phyloP scores from a whole-genome alignment of 2,888 invertebrate species.

The Dilophus febrilis region DNA sequence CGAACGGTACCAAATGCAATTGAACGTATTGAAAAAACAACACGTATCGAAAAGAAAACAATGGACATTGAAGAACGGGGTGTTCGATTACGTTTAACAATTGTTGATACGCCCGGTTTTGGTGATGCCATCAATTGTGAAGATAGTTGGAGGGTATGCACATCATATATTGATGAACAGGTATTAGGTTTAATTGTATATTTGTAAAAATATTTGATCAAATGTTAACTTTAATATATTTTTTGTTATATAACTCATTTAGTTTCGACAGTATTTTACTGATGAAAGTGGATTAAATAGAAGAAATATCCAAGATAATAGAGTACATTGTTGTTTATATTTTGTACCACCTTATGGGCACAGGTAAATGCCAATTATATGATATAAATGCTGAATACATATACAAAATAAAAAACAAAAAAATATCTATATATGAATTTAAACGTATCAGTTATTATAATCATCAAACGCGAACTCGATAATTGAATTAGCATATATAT shows the following conservation, averaged over 20 bases:
- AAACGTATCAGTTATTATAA: too few relatives aligned
- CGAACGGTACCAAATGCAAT: slow-evolving; percentile 44
- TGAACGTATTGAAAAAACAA: slow-evolving; percentile 52
- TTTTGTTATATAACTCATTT: slow-evolving; percentile 1
- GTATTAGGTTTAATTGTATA: too few relatives aligned
- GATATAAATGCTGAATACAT: neutral
- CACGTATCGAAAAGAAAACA: slow-evolving; percentile 57
- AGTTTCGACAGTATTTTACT: slow-evolving; percentile 60
- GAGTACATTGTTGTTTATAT: slow-evolving; percentile 90
- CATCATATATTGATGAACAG: slow-evolving; percentile 84
- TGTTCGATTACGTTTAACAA: slow-evolving; percentile 74
- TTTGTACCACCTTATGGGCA: slow-evolving; percentile 92
- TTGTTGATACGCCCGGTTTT: slow-evolving; percentile 92
- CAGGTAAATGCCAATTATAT: slow-evolving; percentile 40
- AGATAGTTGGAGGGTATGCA: slow-evolving; percentile 84
- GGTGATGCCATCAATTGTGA: slow-evolving; percentile 88
- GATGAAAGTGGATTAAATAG: slow-evolving; percentile 92
- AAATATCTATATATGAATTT: too few relatives aligned
- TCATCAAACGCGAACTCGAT: too few relatives aligned
- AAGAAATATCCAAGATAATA: slow-evolving; percentile 85
- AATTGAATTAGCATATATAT: too few relatives aligned
- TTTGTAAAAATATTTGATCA: neutral
- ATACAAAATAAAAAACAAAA: too few relatives aligned
- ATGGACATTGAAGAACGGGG: slow-evolving; percentile 93
- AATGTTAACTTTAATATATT: neutral